Percentiles rank a stretch among this genome's conserved stretches.
phyloP scores from a whole-genome alignment of 2,113 vertebrate species.

The Tyto alba region DNA sequence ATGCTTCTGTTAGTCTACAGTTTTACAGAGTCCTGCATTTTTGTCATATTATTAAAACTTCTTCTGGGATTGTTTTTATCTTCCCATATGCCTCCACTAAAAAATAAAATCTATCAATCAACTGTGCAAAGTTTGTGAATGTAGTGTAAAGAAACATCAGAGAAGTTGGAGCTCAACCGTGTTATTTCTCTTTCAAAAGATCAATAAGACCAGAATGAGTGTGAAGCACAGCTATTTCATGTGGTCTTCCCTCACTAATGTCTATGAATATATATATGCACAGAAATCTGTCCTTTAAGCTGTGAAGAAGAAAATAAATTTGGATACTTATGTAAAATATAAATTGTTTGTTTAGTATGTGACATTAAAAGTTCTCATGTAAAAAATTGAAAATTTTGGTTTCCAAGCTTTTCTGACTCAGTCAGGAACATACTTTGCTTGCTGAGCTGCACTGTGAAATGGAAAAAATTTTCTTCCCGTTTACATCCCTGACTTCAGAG shows the following conservation, averaged over 20 bases:
- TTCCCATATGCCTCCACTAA: neutral
- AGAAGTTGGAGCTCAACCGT: neutral
- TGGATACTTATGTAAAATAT: neutral
- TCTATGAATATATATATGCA: neutral
- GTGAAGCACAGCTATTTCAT: neutral
- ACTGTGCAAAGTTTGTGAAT: neutral
- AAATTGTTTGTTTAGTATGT: neutral
- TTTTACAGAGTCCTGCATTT: neutral
- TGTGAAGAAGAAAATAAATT: neutral
- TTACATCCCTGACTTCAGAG: neutral
- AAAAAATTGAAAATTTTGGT: neutral
- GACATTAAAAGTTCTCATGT: neutral
- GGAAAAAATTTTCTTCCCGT: neutral
- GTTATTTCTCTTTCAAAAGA: neutral
- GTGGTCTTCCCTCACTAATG: neutral
- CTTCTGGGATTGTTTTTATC: neutral
- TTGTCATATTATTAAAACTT: neutral
- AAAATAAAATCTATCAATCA: neutral
- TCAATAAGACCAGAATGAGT: neutral
- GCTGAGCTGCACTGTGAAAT: neutral
- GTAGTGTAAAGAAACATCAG: neutral
- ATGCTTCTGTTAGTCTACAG: neutral
- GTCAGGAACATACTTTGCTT: neutral
- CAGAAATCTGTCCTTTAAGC: neutral
- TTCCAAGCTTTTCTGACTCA: neutral